Evolutionary conservation across 1,140 invertebrate species (phyloP).

Genomic region (Gryon sp.): DNA sequence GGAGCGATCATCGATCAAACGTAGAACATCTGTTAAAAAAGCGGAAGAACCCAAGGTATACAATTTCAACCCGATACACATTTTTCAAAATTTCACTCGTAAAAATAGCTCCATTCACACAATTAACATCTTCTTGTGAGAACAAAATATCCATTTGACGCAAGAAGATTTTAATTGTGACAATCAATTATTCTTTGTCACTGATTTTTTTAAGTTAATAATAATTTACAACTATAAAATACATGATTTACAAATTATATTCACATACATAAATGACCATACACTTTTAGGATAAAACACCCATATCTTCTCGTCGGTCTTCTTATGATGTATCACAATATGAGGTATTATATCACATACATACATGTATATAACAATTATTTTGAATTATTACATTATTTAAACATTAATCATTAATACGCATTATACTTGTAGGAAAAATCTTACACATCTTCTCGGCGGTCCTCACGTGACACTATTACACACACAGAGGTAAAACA

Average conservation of each 20-base stretch:
- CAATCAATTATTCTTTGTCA: too few species aligned
- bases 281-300: conserved; percentile 29
- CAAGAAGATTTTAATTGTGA: too few species aligned
- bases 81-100: too few species aligned
- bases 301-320: conserved; percentile 24
- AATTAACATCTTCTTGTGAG: too few species aligned
- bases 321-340: conserved; percentile 33
- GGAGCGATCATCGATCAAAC: conserved; percentile 46
- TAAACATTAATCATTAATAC: not conserved
- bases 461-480: conserved; percentile 36
- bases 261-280: too few species aligned
- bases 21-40: conserved; percentile 54
- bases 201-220: too few species aligned
- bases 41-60: conserved; percentile 64
- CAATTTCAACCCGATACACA: too few species aligned
- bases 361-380: conserved; percentile 1
- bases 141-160: too few species aligned
- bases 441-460: conserved; percentile 27
- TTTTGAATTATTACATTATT: too few species aligned
- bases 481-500: conserved; percentile 45
- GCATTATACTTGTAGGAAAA: conserved; percentile 35
- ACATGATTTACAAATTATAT: too few species aligned
- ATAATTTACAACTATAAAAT: too few species aligned
- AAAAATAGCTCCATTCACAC: too few species aligned
- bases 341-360: conserved; percentile 17